Evolutionary conservation across 1,140 invertebrate genomes (phyloP).

Genomic region (Battus philenor): DNA sequence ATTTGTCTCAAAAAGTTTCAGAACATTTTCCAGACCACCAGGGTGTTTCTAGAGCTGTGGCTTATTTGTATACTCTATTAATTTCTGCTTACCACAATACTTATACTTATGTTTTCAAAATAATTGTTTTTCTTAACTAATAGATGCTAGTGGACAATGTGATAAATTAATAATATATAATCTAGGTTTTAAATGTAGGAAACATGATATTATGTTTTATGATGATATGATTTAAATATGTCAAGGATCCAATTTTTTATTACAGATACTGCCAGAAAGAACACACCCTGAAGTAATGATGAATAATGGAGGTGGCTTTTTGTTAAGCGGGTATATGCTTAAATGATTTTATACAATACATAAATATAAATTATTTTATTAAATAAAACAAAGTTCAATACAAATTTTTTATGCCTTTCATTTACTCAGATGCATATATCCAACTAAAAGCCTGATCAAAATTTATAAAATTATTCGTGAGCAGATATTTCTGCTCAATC

Average conservation of each 20-base stretch:
- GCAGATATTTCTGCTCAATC: no score
- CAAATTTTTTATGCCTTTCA: constrained; percentile 38
- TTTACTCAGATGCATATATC: constrained; percentile 41
- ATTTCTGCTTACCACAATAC: no score
- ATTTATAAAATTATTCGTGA: no score
- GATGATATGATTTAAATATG: neutral
- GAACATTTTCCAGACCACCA: no score
- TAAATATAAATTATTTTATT: constrained; percentile 15
- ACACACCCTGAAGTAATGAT: constrained; percentile 72
- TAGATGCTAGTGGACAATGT: no score
- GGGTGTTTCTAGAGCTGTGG: no score
- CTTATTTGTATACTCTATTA: no score
- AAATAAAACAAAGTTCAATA: constrained; percentile 24
- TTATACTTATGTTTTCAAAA: no score
- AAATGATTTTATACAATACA: constrained; percentile 37
- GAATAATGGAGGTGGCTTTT: constrained; percentile 67
- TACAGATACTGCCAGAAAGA: constrained; percentile 67
- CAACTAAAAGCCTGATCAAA: constrained; percentile 47
- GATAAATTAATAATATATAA: no score
- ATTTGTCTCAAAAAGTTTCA: no score
- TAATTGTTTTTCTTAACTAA: no score
- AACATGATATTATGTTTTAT: constrained; percentile 4
- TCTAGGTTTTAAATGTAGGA: no score
- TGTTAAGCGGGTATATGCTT: constrained; percentile 66
- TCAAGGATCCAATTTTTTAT: constrained; percentile 18